These are phyloP conservation scores for Eupristina koningsbergeri DNA, from an alignment of 1,140 invertebrate species.

Conservation along the genomic window DNA sequence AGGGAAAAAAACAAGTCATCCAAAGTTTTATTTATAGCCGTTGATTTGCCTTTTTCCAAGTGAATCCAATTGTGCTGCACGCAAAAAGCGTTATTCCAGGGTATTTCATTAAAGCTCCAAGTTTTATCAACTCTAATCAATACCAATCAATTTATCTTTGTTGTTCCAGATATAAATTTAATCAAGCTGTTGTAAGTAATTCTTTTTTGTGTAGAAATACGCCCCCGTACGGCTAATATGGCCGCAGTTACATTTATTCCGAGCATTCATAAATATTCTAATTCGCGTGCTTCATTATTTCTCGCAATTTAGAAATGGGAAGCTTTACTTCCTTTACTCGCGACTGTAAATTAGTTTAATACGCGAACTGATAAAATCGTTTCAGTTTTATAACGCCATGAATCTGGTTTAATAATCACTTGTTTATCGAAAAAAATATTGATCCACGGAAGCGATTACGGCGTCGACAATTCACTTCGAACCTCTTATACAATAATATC, in stretches of 20 bases:
- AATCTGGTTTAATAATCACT: constrained; percentile 12
- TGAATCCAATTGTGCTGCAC: constrained; percentile 18
- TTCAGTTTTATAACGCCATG: neutral
- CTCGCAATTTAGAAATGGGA: neutral
- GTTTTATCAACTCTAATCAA: constrained; percentile 43
- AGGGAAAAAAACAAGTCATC: constrained; percentile 46
- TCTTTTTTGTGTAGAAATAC: constrained; percentile 5
- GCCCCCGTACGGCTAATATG: neutral
- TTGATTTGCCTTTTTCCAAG: constrained; percentile 41
- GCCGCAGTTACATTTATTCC: neutral
- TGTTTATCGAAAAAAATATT: constrained; percentile 17
- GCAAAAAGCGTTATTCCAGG: constrained; percentile 43
- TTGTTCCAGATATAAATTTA: constrained; percentile 25
- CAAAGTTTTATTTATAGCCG: constrained; percentile 50
- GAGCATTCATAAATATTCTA: constrained; percentile 1
- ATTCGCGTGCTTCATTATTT: constrained; percentile 9
- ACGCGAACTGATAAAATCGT: constrained; percentile 21
- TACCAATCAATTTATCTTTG: constrained; percentile 46
- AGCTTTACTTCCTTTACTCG: neutral
- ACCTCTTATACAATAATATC: neutral
- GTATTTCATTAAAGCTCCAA: constrained; percentile 42
- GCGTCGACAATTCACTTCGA: neutral
- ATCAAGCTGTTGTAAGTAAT: constrained; percentile 37
- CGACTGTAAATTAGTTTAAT: constrained; percentile 18
- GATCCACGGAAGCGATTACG: neutral